Percentiles rank a stretch among this genome's conserved stretches.
phyloP scores from a whole-genome alignment of 2,113 vertebrate genomes.

The Hydropotes inermis region DNA sequence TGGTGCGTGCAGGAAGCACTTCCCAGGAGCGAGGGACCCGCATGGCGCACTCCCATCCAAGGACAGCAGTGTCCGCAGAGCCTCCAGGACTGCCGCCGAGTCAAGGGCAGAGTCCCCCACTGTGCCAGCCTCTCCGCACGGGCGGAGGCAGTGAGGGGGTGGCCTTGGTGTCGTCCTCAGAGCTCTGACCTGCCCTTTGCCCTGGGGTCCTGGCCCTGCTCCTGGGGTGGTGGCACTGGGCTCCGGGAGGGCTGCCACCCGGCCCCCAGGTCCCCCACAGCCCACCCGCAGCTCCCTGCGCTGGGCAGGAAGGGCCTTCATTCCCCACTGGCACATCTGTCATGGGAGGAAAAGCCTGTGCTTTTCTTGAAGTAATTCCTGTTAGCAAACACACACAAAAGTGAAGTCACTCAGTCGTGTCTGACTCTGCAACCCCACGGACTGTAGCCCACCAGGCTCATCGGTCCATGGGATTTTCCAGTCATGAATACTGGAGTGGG shows the following conservation, averaged over 20 bases:
- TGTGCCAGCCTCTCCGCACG: background rate
- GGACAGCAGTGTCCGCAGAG: background rate
- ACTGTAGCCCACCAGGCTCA: no score
- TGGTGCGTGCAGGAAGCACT: background rate
- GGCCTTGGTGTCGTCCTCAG: background rate
- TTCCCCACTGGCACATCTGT: background rate
- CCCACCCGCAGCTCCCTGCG: fast-evolving
- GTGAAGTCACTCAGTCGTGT: no score
- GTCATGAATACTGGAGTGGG: no score
- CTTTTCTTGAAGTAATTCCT: background rate
- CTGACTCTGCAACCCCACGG: no score
- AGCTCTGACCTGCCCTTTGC: background rate
- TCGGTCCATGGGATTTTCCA: no score
- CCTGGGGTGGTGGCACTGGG: background rate
- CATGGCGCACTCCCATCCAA: fast-evolving
- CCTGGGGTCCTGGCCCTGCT: background rate
- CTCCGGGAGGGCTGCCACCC: background rate
- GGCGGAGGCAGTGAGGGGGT: background rate
- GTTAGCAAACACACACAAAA: background rate
- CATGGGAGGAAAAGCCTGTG: background rate
- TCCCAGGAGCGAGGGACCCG: background rate
- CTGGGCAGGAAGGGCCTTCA: background rate
- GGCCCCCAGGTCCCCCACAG: no score
- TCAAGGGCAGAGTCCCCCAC: background rate
- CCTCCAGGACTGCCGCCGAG: background rate